Evolutionary conservation across 1,140 invertebrate genomes (phyloP).

Genomic region (Rhopalosiphum maidis): DNA sequence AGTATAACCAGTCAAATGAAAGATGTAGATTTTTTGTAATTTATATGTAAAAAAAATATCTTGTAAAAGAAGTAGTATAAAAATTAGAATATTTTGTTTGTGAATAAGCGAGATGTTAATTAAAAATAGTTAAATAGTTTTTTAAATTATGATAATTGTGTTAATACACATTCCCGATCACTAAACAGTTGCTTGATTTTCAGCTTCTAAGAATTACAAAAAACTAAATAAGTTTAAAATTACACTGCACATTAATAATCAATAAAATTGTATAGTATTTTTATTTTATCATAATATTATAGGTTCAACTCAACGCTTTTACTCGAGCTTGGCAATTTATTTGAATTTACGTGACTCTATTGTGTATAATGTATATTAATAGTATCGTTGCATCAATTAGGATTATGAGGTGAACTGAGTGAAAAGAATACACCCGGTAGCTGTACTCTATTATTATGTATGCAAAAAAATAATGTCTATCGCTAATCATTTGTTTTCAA

Average conservation of each 20-base stretch:
- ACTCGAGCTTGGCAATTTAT: not conserved
- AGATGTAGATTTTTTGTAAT: not conserved
- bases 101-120: not conserved
- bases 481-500: not conserved
- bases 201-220: no score
- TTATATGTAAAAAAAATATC: not conserved
- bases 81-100: not conserved
- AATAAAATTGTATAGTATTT: not conserved
- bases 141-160: not conserved
- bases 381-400: no score
- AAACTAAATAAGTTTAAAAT: no score
- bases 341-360: not conserved
- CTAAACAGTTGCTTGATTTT: no score
- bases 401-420: no score
- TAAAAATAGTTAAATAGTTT: not conserved
- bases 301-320: not conserved
- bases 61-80: not conserved
- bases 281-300: not conserved
- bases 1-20: not conserved
- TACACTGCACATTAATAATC: not conserved
- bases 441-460: not conserved
- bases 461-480: no score
- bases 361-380: not conserved
- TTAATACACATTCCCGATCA: not conserved
- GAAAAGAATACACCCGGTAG: not conserved